phyloP scores from a whole-genome alignment of 2,797 vertebrate species.

The Myotis pilosus region DNA sequence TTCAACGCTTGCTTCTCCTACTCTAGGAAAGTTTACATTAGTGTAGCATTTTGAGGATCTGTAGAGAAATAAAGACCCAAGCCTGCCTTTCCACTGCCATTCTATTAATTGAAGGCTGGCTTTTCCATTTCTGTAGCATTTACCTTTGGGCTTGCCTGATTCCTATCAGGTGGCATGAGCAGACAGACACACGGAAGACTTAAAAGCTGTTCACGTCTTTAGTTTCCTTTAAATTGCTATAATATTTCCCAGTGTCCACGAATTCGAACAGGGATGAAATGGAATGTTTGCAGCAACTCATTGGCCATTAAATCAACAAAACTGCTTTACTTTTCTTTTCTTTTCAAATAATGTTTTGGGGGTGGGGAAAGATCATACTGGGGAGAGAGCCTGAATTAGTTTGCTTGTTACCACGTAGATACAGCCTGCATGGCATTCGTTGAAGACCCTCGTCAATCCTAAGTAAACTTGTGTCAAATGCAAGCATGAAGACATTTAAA shows the following conservation, averaged over 20 bases:
- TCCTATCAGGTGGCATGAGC: not conserved
- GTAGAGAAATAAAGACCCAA: not conserved
- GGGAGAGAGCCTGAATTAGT: not conserved
- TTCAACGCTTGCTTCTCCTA: not conserved
- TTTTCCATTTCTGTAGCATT: not conserved
- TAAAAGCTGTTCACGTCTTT: not conserved
- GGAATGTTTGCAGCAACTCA: not conserved
- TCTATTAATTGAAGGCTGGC: not conserved
- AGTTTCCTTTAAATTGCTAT: not conserved
- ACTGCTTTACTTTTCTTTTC: not conserved
- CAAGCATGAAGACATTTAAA: conserved; percentile 20
- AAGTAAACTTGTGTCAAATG: not conserved
- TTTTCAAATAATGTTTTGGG: not conserved
- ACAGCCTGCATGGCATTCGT: no score
- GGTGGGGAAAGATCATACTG: not conserved
- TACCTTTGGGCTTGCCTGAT: not conserved
- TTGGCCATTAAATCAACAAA: not conserved
- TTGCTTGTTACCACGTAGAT: not conserved
- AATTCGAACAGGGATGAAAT: not conserved
- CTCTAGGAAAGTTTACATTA: not conserved
- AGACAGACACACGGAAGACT: not conserved
- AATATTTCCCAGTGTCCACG: not conserved
- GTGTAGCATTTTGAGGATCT: not conserved
- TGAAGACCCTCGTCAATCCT: not conserved
- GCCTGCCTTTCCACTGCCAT: not conserved